Evolutionary conservation across 2,113 vertebrate species (phyloP).

Genomic region (Xenotilapia leptura): DNA sequence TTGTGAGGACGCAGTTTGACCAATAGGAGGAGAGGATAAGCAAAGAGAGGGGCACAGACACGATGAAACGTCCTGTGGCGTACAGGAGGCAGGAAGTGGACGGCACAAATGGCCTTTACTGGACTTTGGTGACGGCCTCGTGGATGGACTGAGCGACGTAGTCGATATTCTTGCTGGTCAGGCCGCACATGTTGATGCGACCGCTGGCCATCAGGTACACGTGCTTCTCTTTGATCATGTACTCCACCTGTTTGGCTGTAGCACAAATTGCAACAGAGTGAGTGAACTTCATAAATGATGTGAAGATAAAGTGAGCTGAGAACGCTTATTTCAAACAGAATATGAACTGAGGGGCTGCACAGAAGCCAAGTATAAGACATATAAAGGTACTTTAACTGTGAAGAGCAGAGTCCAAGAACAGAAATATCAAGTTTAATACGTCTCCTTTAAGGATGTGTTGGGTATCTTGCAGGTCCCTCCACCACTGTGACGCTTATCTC

Average conservation of each 20-base stretch:
- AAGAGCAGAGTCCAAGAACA: neutral
- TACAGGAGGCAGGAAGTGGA: neutral
- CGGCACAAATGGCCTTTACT: conserved; percentile 61
- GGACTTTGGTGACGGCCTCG: conserved; percentile 87
- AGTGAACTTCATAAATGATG: neutral
- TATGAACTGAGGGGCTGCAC: neutral
- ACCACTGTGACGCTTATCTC: neutral
- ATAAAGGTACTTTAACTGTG: neutral
- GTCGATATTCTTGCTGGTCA: conserved; percentile 93
- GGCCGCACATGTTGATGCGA: conserved; percentile 97
- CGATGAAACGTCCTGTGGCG: neutral
- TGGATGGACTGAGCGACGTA: conserved; percentile 93
- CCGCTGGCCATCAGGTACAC: conserved; percentile 96
- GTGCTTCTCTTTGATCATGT: conserved; percentile 89
- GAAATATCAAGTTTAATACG: neutral
- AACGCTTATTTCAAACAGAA: neutral
- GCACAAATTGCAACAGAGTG: neutral
- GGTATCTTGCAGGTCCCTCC: neutral
- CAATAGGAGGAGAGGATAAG: neutral
- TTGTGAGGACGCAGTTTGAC: neutral
- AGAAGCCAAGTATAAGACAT: neutral
- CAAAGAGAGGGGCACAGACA: neutral
- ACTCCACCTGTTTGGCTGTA: conserved; percentile 91
- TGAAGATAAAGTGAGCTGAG: neutral
- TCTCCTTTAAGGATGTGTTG: neutral